Conservation (phyloP, 2,797 vertebrate species). For the Sciurus carolinensis region DNA sequence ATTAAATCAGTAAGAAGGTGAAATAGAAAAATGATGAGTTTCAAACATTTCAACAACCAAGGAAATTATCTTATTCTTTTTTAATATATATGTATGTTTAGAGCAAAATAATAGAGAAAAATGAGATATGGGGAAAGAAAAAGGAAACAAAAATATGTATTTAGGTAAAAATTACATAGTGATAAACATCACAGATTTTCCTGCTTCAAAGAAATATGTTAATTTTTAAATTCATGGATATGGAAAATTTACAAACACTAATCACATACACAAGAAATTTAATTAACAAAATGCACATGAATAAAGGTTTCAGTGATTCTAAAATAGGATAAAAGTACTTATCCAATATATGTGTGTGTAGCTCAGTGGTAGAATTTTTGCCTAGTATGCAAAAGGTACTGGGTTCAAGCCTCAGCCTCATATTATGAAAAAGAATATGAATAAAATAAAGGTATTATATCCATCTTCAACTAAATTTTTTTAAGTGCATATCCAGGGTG, state of each 20-base stretch:
- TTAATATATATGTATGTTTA: background rate
- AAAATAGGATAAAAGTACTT: rapidly evolving
- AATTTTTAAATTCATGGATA: background rate
- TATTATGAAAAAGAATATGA: no score
- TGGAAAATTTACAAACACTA: background rate
- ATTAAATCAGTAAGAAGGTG: background rate
- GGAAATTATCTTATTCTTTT: background rate
- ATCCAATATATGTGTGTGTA: no score
- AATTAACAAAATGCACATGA: background rate
- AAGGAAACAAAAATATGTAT: background rate
- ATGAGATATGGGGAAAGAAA: background rate
- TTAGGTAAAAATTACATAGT: background rate
- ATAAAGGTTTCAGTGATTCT: background rate
- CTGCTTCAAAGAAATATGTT: background rate
- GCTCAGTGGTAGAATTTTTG: no score
- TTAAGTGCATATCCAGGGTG: background rate
- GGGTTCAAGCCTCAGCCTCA: no score
- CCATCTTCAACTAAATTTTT: no score
- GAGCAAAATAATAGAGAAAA: background rate
- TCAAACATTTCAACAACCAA: background rate
- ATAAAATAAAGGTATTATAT: no score
- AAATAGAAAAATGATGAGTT: background rate
- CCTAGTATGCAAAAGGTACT: no score
- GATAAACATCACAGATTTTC: background rate
- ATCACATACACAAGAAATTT: background rate